Evolutionary conservation across 1,140 invertebrate genomes (phyloP).

Genomic region (Colletes latitarsis): DNA sequence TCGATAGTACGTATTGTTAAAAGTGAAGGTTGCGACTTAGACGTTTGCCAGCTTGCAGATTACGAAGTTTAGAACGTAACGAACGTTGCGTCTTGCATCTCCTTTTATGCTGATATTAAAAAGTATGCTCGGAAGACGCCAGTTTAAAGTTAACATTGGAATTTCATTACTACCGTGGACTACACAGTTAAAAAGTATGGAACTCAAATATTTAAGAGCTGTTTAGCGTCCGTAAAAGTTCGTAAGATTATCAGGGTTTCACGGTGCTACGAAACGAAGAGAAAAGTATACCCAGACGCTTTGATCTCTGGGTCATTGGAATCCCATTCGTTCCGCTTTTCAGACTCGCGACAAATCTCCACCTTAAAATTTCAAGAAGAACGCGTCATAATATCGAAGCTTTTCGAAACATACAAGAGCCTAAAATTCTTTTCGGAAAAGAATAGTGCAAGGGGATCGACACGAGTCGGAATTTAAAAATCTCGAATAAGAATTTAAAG

Average conservation of each 20-base stretch:
- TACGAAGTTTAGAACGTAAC: background rate
- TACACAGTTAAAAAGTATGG: background rate
- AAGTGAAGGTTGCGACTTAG: too few relatives aligned
- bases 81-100: background rate
- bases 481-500: conserved; percentile 41
- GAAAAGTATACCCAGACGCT: background rate
- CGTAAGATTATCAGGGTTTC: background rate
- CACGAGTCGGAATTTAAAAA: conserved; percentile 14
- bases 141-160: background rate
- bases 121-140: background rate
- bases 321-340: background rate
- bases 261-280: background rate
- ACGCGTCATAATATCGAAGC: background rate
- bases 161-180: conserved; percentile 19
- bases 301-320: background rate
- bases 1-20: too few relatives aligned
- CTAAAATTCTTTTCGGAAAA: too few relatives aligned
- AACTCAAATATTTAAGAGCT: background rate
- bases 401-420: too few relatives aligned
- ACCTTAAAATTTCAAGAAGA: background rate
- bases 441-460: background rate
- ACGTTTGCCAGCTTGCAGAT: too few relatives aligned
- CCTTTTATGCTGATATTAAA: background rate
- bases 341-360: background rate
- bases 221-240: background rate